A percentile compares a stretch with the other conserved stretches of the same genome.
Evolutionary conservation across 2,113 vertebrate genomes (phyloP).

Genomic region (Zingel zingel): DNA sequence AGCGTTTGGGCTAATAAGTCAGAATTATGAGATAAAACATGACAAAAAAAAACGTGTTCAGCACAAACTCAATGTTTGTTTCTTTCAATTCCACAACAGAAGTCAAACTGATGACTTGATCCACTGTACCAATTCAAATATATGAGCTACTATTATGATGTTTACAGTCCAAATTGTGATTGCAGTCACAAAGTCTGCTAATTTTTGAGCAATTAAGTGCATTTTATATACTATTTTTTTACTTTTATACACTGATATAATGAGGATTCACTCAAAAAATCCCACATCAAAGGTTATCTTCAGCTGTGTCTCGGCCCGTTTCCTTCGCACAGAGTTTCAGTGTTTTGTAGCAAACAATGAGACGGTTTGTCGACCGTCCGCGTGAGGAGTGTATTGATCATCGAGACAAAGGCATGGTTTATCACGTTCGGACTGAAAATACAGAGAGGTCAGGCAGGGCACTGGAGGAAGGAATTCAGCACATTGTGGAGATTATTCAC

Average conservation of each 20-base stretch:
- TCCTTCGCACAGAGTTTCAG: constrained; percentile 58
- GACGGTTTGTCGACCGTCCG: constrained; percentile 43
- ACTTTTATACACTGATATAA: not conserved
- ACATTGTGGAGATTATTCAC: constrained; percentile 22
- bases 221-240: not conserved
- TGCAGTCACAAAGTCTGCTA: too few species aligned
- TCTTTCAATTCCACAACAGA: too few species aligned
- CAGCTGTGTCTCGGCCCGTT: not conserved
- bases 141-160: not conserved
- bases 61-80: too few species aligned
- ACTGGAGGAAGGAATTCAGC: constrained; percentile 17
- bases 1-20: too few species aligned
- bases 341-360: constrained; percentile 72
- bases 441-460: constrained; percentile 30
- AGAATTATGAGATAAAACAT: too few species aligned
- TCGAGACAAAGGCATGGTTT: constrained; percentile 74
- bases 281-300: too few species aligned
- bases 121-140: too few species aligned
- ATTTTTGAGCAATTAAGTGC: too few species aligned
- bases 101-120: too few species aligned
- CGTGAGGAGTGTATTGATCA: constrained; percentile 66
- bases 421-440: constrained; percentile 47
- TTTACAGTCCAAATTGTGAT: too few species aligned
- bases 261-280: not conserved
- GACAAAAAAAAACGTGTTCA: too few species aligned